A percentile compares a stretch with the other conserved stretches of the same genome.
Evolutionary conservation across 2,113 vertebrate species (phyloP).

Genomic region (cattle (Bos taurus)): ARS-UCD2.0 NC_037348.1:62210001-62210500

Average conservation of each 20-base stretch:
- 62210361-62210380: constrained; percentile 79
- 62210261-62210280: constrained; percentile 85
- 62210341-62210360: constrained; percentile 72
- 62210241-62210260: constrained; percentile 91
- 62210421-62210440: not conserved
- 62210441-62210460: not conserved
- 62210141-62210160: not conserved
- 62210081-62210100: too few species aligned
- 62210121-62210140: accelerated
- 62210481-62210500: accelerated
- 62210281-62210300: constrained; percentile 84
- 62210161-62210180: accelerated
- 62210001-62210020: accelerated
- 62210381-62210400: not conserved
- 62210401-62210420: not conserved
- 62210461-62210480: not conserved
- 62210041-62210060: not conserved
- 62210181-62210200: not conserved
- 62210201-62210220: constrained; percentile 47
- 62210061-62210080: not conserved
- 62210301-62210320: constrained; percentile 83
- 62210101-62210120: not conserved
- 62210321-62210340: constrained; percentile 81
- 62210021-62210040: not conserved
- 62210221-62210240: constrained; percentile 80